Base-by-base conservation (phyloP, 2,888 invertebrate genomes). In the Polietes domitor region DNA sequence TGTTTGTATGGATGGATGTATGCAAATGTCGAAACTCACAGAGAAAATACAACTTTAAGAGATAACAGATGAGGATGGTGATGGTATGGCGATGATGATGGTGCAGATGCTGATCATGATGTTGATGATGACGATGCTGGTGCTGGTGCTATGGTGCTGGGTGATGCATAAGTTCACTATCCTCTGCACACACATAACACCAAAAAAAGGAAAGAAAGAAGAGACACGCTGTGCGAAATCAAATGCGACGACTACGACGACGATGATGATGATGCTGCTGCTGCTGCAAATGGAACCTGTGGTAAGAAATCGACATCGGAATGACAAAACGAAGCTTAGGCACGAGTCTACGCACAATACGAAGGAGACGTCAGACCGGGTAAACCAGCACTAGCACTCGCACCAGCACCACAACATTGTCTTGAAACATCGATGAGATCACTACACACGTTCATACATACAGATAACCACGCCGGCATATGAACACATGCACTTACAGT, bases 321-420 rank as follows among this genome's bases (percentile, higher is more conserved):
- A 68, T 68, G 68, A 68, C 68, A 68, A 68, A 68, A 68, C 43
- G 68, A 68, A 68, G 68, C 68, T 68, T 68, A 68, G 68, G 68
- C 68, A 68, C 68, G 68, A 68, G 68, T 68, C 68, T 68, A 68
- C 68, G 68, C 68, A 68, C 65, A 65, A 41, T 68, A 68, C 68
- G 68, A 68, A 68, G 68, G 68, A 68, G 68, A 68, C 68, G 68
- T 68, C 68, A 68, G 68, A 68, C 68, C 68, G 68, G 68, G 68
- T 24, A 68, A 68, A 68, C 68, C 68, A 41, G 68, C 68, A 68
- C 68, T 43, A 32, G 68, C 68, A 68, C 43, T 26, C 32, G 41
- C 37, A 21, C 68, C 68, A 37, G 41, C 65, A 58, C 32, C 65
- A 65, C 65, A 68, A 68, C 68, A 68, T 68, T 68, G 68, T 68